A percentile compares a stretch with the other conserved stretches of the same genome.
Evolutionary conservation across 1,140 invertebrate genomes (phyloP).

Genomic region (Luehdorfia chinensis): DNA sequence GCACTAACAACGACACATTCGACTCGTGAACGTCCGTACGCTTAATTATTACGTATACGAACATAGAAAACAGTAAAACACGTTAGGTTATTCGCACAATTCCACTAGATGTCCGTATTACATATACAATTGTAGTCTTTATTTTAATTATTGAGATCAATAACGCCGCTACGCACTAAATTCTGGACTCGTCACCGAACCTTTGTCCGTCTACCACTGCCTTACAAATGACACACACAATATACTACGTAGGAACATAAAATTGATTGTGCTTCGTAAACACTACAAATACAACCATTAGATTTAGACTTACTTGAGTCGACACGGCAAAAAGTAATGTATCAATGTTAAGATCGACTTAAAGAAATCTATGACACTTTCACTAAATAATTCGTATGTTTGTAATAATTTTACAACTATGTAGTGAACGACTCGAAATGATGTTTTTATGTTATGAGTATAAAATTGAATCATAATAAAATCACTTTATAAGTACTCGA

Average conservation of each 20-base stretch:
- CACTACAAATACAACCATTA: conserved; percentile 2
- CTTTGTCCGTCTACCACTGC: conserved; percentile 20
- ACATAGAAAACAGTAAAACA: conserved; percentile 69
- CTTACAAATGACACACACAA: conserved; percentile 9
- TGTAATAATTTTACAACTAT: too few species aligned
- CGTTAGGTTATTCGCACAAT: conserved; percentile 65
- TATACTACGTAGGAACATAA: conserved; percentile 20
- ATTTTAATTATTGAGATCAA: conserved; percentile 73
- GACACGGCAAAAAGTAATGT: too few species aligned
- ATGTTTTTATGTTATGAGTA: too few species aligned
- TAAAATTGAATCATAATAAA: too few species aligned
- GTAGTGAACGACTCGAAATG: too few species aligned
- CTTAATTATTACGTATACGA: conserved; percentile 48
- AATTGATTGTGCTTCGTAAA: conserved; percentile 13
- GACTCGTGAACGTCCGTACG: conserved; percentile 48
- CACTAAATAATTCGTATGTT: too few species aligned
- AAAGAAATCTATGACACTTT: too few species aligned
- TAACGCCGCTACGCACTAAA: conserved; percentile 65
- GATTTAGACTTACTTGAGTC: not conserved
- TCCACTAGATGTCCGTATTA: conserved; percentile 67
- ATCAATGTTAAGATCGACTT: too few species aligned
- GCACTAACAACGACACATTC: conserved; percentile 67
- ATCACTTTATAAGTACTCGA: too few species aligned
- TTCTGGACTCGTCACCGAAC: conserved; percentile 12
- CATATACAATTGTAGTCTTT: conserved; percentile 58